Conservation (phyloP, 23 tunicate species). For the Botrylloides violaceus region DNA sequence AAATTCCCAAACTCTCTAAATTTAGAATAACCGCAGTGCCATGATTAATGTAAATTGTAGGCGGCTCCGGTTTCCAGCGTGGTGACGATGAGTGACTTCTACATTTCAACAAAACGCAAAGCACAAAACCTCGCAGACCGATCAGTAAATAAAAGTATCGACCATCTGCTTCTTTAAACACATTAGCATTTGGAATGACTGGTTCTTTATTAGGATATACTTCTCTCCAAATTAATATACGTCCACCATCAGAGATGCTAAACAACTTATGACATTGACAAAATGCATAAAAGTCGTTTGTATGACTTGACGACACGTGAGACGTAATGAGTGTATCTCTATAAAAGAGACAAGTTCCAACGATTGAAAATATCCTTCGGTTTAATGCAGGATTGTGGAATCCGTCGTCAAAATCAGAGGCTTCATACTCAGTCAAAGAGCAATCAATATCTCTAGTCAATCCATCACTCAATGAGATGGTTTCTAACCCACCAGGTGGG, state of each 20-base stretch:
- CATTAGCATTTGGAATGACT: not conserved
- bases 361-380: slow-evolving; percentile 53
- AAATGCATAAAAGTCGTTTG: slow-evolving; percentile 34
- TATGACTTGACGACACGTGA: slow-evolving; percentile 54
- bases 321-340: slow-evolving; percentile 49
- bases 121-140: slow-evolving; percentile 21
- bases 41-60: slow-evolving; percentile 9
- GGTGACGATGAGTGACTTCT: not conserved
- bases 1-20: slow-evolving; percentile 9
- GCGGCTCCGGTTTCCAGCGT: slow-evolving; percentile 4
- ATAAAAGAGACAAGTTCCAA: slow-evolving; percentile 73
- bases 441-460: slow-evolving; percentile 2
- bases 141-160: slow-evolving; percentile 53
- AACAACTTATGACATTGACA: slow-evolving; percentile 42
- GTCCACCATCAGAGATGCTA: slow-evolving; percentile 22
- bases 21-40: slow-evolving; percentile 3
- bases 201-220: slow-evolving; percentile 26
- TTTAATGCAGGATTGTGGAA: slow-evolving; percentile 24
- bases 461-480: slow-evolving; percentile 5
- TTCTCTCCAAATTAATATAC: slow-evolving; percentile 74
- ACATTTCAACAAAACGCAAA: slow-evolving; percentile 1
- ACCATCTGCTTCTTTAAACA: slow-evolving; percentile 30
- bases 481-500: not conserved
- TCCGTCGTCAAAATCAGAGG: slow-evolving; percentile 77
- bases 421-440: slow-evolving; percentile 66